Percentiles rank a stretch among this genome's conserved stretches.
Evolutionary conservation across 2,888 invertebrate species (phyloP).

Genomic region (Physocephala rufipes): DNA sequence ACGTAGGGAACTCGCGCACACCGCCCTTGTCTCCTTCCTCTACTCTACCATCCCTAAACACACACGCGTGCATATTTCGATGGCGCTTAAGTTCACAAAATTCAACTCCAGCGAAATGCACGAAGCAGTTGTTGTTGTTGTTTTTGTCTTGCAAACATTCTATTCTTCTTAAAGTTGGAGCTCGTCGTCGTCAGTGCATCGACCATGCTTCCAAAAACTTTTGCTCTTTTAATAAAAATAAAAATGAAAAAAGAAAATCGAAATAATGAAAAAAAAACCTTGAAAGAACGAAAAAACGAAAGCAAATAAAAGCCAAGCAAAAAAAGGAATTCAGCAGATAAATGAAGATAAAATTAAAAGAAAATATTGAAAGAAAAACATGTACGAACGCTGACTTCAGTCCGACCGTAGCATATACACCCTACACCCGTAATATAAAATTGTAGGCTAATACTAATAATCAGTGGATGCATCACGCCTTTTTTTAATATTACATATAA

Average conservation of each 20-base stretch:
- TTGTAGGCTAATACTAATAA: too few species aligned
- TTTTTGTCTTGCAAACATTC: conserved; percentile 31
- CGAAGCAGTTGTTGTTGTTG: too few species aligned
- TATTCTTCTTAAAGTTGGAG: conserved; percentile 32
- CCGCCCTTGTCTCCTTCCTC: too few species aligned
- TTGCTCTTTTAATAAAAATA: conserved; percentile 37
- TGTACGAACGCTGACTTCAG: too few species aligned
- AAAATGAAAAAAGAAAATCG: too few species aligned
- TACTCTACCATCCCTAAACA: too few species aligned
- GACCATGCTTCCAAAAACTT: conserved; percentile 40
- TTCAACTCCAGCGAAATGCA: too few species aligned
- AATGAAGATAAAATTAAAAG: conserved; percentile 13
- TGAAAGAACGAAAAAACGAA: conserved; percentile 11
- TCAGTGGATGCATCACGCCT: too few species aligned
- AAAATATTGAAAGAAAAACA: not conserved
- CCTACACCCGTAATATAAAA: too few species aligned
- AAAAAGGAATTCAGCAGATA: conserved; percentile 12
- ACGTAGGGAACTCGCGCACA: not conserved
- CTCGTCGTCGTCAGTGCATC: conserved; percentile 18
- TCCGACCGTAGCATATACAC: too few species aligned
- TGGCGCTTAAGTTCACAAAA: too few species aligned
- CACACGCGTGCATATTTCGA: not conserved
- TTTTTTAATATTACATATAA: too few species aligned
- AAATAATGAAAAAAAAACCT: not conserved
- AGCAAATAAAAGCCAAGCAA: not conserved